These are phyloP conservation scores for Saccopteryx bilineata DNA, from an alignment of 2,113 vertebrate genomes.

Conservation along the genomic window DNA sequence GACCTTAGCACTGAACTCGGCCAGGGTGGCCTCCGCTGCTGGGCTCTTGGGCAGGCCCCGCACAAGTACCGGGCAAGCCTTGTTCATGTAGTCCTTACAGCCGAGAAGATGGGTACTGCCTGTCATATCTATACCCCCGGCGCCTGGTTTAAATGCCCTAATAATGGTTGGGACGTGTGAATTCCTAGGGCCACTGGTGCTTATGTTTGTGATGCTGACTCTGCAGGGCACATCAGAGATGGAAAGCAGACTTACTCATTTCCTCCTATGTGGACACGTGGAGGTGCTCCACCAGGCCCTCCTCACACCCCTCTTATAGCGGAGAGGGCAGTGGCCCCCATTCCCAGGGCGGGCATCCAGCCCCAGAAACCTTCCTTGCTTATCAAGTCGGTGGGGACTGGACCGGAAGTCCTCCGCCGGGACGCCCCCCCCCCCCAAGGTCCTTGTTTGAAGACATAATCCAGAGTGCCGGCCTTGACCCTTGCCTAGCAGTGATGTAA, in stretches of 20 bases:
- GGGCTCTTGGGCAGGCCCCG: fast-evolving
- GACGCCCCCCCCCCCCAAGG: background rate
- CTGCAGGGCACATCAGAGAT: background rate
- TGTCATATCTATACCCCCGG: background rate
- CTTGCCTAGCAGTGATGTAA: slow-evolving; percentile 15
- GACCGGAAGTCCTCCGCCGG: too few species aligned
- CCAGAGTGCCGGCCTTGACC: background rate
- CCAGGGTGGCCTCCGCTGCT: background rate
- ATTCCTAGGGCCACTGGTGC: background rate
- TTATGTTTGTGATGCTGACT: background rate
- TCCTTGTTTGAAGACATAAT: background rate
- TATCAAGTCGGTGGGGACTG: background rate
- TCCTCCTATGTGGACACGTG: background rate
- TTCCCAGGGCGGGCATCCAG: background rate
- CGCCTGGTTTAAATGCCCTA: background rate
- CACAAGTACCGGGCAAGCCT: background rate
- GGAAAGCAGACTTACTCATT: background rate
- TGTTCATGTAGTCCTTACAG: background rate
- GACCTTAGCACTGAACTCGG: fast-evolving
- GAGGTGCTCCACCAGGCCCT: fast-evolving
- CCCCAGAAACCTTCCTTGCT: background rate
- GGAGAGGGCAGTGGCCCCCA: background rate
- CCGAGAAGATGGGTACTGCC: fast-evolving
- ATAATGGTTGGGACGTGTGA: background rate
- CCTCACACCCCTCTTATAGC: fast-evolving